Evolutionary conservation across 2,797 vertebrate genomes (phyloP).

Genomic region (Acanthurus tractus): DNA sequence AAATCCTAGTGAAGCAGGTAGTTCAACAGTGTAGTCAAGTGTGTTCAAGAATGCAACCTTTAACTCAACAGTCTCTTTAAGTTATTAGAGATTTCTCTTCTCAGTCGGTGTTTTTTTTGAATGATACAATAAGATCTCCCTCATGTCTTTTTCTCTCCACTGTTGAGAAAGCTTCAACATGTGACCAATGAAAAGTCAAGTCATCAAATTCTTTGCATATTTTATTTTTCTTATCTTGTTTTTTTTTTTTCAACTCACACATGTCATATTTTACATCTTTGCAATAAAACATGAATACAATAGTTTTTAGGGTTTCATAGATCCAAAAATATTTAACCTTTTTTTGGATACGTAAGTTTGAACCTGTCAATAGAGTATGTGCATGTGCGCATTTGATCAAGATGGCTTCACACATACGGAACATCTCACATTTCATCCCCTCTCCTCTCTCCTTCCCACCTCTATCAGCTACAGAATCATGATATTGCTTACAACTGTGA

Average conservation of each 20-base stretch:
- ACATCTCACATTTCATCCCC: slow-evolving; percentile 67
- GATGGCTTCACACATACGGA: slow-evolving; percentile 90
- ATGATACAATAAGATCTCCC: neutral
- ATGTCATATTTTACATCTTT: slow-evolving; percentile 99
- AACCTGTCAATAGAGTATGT: slow-evolving; percentile 87
- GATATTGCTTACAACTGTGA: slow-evolving; percentile 99
- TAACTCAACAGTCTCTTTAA: slow-evolving; percentile 11
- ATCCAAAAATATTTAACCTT: slow-evolving; percentile 98
- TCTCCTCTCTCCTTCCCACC: slow-evolving; percentile 63
- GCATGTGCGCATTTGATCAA: slow-evolving; percentile 86
- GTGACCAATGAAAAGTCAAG: slow-evolving; percentile 81
- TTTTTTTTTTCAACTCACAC: slow-evolving; percentile 95
- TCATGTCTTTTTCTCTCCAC: neutral
- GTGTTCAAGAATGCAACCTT: neutral
- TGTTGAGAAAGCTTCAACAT: too few species aligned
- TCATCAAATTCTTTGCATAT: slow-evolving; percentile 98
- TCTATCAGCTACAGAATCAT: slow-evolving; percentile 94
- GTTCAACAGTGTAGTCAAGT: neutral
- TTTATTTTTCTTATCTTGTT: slow-evolving; percentile 96
- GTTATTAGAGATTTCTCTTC: neutral
- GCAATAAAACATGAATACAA: slow-evolving; percentile 99
- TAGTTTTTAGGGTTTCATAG: slow-evolving; percentile 98
- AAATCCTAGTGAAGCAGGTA: neutral
- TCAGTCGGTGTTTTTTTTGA: neutral
- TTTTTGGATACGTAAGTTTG: slow-evolving; percentile 94